Conservation (phyloP, 2,113 vertebrate species). For the Suricata suricatta region DNA sequence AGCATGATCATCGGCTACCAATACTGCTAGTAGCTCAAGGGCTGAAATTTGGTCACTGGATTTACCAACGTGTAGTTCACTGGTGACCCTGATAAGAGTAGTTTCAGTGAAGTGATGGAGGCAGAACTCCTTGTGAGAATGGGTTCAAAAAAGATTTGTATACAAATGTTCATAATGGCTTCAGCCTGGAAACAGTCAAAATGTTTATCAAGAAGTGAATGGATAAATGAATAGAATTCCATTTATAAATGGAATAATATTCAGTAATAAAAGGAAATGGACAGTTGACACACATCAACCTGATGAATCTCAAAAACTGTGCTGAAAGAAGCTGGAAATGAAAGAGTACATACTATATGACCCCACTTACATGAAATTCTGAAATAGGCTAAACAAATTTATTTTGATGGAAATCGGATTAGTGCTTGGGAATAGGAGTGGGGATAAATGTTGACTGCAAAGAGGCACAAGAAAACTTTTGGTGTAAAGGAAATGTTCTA, state of each 20-base stretch:
- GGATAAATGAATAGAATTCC: not conserved
- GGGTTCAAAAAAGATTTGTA: not conserved
- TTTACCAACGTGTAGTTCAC: not conserved
- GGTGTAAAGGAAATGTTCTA: not conserved
- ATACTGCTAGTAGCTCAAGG: not conserved
- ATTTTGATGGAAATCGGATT: not conserved
- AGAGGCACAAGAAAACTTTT: not conserved
- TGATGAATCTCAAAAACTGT: not conserved
- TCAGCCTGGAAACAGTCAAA: not conserved
- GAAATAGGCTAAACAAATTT: not conserved
- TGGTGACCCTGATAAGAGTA: not conserved
- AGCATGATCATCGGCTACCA: not conserved
- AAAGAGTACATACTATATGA: not conserved
- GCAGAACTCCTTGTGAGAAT: not conserved
- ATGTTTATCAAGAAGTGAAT: not conserved
- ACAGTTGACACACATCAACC: not conserved
- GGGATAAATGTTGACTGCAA: not conserved
- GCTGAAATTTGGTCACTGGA: not conserved
- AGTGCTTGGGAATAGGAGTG: not conserved
- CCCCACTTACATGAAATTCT: not conserved
- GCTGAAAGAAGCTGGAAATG: not conserved
- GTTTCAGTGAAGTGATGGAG: not conserved
- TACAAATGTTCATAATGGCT: not conserved
- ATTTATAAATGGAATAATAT: not conserved
- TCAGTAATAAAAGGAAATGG: not conserved